phyloP scores from a whole-genome alignment of 2,888 invertebrate species.

The Coenonympha arcania region DNA sequence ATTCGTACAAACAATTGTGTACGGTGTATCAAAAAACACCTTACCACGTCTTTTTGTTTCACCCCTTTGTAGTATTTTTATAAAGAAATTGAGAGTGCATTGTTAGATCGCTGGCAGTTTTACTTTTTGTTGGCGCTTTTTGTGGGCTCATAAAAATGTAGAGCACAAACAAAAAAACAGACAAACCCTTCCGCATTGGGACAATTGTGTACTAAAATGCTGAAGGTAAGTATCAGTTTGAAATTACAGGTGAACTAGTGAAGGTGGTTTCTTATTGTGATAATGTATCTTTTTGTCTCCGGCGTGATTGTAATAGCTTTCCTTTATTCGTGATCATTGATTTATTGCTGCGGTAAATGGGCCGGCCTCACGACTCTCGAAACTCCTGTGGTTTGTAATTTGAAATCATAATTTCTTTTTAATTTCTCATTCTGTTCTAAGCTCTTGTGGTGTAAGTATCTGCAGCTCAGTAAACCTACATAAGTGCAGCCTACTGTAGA shows the following conservation, averaged over 20 bases:
- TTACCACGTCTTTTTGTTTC: slow-evolving; percentile 42
- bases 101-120: slow-evolving; percentile 45
- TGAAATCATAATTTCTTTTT: slow-evolving; percentile 31
- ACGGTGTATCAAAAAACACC: slow-evolving; percentile 66
- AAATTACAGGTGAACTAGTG: slow-evolving; percentile 71
- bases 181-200: slow-evolving; percentile 63
- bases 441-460: background rate
- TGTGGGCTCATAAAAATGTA: slow-evolving; percentile 61
- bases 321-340: slow-evolving; percentile 63
- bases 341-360: slow-evolving; percentile 52
- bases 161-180: slow-evolving; percentile 63
- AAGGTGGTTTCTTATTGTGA: slow-evolving; percentile 61
- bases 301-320: slow-evolving; percentile 58
- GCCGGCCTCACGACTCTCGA: slow-evolving; percentile 26
- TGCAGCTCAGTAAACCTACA: no score
- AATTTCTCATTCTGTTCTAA: slow-evolving; percentile 8
- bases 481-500: no score
- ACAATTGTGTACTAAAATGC: slow-evolving; percentile 46
- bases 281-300: slow-evolving; percentile 59
- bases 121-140: slow-evolving; percentile 55
- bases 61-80: slow-evolving; percentile 51
- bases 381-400: slow-evolving; percentile 38
- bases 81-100: slow-evolving; percentile 73
- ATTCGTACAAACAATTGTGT: slow-evolving; percentile 50
- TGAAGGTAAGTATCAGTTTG: slow-evolving; percentile 54